Evolutionary conservation across 2,888 invertebrate genomes (phyloP).

Genomic region (Hoplodrina blanda): DNA sequence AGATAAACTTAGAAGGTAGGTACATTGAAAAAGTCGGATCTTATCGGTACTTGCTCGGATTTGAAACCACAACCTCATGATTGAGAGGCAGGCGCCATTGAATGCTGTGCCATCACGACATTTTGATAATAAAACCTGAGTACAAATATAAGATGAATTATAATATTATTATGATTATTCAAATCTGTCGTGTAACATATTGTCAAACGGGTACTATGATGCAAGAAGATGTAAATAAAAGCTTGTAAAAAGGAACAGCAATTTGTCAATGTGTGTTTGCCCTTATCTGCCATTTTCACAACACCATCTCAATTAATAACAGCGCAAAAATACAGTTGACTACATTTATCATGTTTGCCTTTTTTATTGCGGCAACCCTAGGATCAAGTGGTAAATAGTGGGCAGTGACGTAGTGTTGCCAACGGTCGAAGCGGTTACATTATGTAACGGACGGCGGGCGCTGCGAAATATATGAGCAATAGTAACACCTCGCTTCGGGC

Average conservation of each 20-base stretch:
- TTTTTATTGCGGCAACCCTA: slow-evolving; percentile 49
- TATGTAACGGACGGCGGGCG: slow-evolving; percentile 59
- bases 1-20: no score
- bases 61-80: no score
- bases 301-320: no score
- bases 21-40: no score
- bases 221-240: not conserved
- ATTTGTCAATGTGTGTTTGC: not conserved
- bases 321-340: slow-evolving; percentile 2
- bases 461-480: slow-evolving; percentile 55
- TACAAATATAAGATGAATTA: no score
- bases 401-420: slow-evolving; percentile 58
- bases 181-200: not conserved
- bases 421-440: slow-evolving; percentile 67
- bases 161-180: slow-evolving; percentile 4
- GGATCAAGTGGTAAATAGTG: slow-evolving; percentile 54
- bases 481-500: slow-evolving; percentile 52
- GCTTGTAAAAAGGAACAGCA: not conserved
- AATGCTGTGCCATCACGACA: no score
- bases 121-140: no score
- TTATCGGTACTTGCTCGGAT: no score
- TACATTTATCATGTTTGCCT: slow-evolving; percentile 12
- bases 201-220: not conserved
- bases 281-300: not conserved
- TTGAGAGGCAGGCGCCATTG: no score